phyloP scores from a whole-genome alignment of 2,113 vertebrate genomes.

The Monarcha castaneiventris region DNA sequence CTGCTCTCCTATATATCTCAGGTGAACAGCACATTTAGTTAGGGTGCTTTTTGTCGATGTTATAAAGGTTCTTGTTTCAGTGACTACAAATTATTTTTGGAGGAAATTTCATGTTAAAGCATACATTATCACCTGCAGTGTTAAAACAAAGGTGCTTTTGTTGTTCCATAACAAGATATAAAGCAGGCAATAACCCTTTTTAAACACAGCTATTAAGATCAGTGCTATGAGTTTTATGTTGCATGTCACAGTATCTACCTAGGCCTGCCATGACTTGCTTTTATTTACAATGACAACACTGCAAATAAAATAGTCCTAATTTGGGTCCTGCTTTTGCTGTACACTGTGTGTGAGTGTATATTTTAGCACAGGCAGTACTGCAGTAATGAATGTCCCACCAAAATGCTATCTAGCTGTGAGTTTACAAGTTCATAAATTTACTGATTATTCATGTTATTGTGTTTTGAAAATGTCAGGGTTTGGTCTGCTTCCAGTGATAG shows the following conservation, averaged over 20 bases:
- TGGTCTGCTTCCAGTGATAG: neutral
- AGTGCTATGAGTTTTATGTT: neutral
- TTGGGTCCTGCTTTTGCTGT: neutral
- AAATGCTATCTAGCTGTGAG: neutral
- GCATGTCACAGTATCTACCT: neutral
- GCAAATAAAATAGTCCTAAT: neutral
- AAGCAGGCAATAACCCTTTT: neutral
- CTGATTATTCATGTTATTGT: neutral
- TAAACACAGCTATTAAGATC: neutral
- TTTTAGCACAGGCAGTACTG: neutral
- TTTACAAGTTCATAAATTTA: neutral
- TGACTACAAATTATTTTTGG: neutral
- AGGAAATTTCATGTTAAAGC: neutral
- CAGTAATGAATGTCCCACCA: neutral
- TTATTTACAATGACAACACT: neutral
- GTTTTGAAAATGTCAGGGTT: neutral
- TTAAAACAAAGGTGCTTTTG: neutral
- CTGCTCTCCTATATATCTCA: neutral
- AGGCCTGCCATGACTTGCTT: neutral
- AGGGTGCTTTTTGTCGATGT: neutral
- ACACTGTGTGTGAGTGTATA: fast-evolving
- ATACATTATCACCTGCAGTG: neutral
- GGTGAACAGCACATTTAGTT: neutral
- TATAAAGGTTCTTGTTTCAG: neutral
- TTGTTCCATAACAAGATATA: neutral